phyloP scores from a whole-genome alignment of 1,140 invertebrate species.

The Semibalanus balanoides region DNA sequence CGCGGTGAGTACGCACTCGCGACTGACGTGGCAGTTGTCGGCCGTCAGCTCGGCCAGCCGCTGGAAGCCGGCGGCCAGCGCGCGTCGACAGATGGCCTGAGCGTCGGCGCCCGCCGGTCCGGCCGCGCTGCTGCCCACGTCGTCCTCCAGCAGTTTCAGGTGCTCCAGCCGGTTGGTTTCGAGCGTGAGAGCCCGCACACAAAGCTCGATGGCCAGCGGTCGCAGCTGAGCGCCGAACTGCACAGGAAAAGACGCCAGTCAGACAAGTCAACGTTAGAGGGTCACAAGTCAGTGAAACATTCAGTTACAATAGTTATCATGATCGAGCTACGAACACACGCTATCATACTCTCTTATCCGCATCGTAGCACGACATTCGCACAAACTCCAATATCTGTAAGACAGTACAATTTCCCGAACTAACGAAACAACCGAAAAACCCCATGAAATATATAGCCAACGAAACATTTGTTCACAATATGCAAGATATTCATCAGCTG shows the following conservation, averaged over 20 bases:
- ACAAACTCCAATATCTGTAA: too few species aligned
- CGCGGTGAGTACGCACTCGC: constrained; percentile 48
- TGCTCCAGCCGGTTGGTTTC: constrained; percentile 60
- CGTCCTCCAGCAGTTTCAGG: constrained; percentile 41
- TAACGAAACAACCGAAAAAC: too few species aligned
- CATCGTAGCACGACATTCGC: too few species aligned
- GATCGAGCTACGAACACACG: too few species aligned
- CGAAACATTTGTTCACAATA: too few species aligned
- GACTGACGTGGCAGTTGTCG: constrained; percentile 38
- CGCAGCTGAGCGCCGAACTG: constrained; percentile 45
- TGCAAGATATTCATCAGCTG: too few species aligned
- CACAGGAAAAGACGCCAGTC: constrained; percentile 23
- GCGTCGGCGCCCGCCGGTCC: constrained; percentile 6
- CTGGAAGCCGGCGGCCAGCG: constrained; percentile 40
- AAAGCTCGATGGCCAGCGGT: constrained; percentile 51
- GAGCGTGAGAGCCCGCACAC: constrained; percentile 51
- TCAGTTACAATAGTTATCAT: too few species aligned
- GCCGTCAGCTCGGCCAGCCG: constrained; percentile 40
- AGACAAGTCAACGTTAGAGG: background rate
- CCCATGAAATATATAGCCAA: too few species aligned
- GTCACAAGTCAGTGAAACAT: too few species aligned
- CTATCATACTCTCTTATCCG: too few species aligned
- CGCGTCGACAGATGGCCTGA: constrained; percentile 29
- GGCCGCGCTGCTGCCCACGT: constrained; percentile 27
- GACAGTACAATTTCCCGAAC: too few species aligned